phyloP scores from a whole-genome alignment of 2,113 vertebrate genomes.

The Seriola aureovittata region DNA sequence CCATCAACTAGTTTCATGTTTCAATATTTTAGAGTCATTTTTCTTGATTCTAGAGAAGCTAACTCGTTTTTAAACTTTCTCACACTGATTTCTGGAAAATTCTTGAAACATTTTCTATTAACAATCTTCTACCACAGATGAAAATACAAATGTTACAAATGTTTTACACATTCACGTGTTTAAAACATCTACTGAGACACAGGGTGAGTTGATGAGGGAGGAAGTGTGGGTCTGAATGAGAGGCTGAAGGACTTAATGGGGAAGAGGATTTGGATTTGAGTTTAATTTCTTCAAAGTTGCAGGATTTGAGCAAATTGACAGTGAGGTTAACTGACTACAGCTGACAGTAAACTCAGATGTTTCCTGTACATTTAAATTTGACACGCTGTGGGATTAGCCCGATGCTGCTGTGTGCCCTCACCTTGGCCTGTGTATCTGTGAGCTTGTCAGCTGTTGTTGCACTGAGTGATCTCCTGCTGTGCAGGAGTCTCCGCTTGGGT shows the following conservation, averaged over 20 bases:
- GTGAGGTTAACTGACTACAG: not conserved
- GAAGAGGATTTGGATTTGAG: not conserved
- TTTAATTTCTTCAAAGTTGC: not conserved
- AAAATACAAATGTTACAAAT: not conserved
- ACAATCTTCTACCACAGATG: not conserved
- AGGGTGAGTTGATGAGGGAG: not conserved
- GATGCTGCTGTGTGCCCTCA: not conserved
- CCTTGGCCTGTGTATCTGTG: conserved; percentile 15
- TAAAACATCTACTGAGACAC: not conserved
- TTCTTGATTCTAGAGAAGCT: not conserved
- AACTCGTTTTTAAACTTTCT: not conserved
- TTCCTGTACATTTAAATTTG: conserved; percentile 17
- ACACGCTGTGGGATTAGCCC: not conserved
- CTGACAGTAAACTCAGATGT: not conserved
- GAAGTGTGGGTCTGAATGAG: not conserved
- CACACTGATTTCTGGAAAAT: not conserved
- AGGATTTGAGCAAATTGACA: conserved; percentile 1
- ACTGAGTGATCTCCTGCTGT: conserved; percentile 62
- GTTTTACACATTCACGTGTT: not conserved
- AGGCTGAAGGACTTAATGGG: not conserved
- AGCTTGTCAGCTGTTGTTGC: conserved; percentile 31
- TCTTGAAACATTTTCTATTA: too few species aligned
- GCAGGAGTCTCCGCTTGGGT: not conserved
- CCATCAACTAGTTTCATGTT: too few species aligned
- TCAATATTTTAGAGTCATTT: too few species aligned